These are phyloP conservation scores for Lutraria rhynchaena DNA, from an alignment of 1,140 invertebrate genomes.

Conservation along the genomic window DNA sequence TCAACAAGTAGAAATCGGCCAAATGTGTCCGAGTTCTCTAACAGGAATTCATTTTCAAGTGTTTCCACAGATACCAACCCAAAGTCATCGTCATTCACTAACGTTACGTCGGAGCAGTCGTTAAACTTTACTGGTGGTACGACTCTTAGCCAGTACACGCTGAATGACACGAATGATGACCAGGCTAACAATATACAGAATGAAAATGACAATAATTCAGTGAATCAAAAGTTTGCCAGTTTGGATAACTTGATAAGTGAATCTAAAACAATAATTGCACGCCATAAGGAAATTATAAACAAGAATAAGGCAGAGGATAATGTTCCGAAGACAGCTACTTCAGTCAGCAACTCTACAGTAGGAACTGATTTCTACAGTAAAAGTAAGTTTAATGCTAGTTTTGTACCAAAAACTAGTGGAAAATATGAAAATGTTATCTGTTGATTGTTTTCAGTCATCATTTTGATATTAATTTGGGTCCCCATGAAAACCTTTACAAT, in stretches of 20 bases:
- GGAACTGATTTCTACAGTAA: no score
- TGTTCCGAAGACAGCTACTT: background rate
- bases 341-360: no score
- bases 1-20: conserved; percentile 1
- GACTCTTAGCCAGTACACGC: conserved; percentile 63
- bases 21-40: conserved; percentile 12
- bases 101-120: conserved; percentile 53
- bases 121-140: conserved; percentile 26
- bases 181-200: background rate
- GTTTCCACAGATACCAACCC: conserved; percentile 31
- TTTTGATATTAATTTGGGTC: no score
- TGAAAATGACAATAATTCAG: conserved; percentile 58
- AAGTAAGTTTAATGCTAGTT: no score
- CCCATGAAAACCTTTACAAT: no score
- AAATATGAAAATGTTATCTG: no score
- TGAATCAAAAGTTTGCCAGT: conserved; percentile 69
- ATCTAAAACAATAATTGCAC: conserved; percentile 65
- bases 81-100: conserved; percentile 52
- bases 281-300: conserved; percentile 67
- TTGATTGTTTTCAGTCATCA: no score
- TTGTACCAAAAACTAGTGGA: no score
- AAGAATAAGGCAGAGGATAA: conserved; percentile 61
- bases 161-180: conserved; percentile 37
- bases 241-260: conserved; percentile 66
- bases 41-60: conserved; percentile 37